phyloP scores from a whole-genome alignment of 2,113 vertebrate species.

The Microcebus ravelobensis region DNA sequence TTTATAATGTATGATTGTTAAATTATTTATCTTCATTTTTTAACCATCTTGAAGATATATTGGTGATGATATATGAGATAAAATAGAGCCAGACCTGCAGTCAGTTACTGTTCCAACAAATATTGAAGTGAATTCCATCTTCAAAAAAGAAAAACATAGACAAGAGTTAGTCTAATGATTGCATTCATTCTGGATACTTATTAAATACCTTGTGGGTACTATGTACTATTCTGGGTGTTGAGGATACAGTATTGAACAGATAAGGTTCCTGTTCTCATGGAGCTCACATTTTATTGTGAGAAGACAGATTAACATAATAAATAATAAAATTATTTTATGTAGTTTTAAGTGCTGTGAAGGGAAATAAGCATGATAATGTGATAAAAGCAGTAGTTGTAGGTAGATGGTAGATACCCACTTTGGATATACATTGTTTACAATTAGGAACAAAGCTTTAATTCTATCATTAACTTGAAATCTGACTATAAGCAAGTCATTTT shows the following conservation, averaged over 20 bases:
- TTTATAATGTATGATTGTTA: not conserved
- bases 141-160: not conserved
- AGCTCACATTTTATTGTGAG: not conserved
- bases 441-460: not conserved
- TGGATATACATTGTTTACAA: not conserved
- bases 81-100: not conserved
- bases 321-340: not conserved
- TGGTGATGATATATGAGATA: not conserved
- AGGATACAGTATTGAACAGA: not conserved
- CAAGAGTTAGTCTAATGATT: not conserved
- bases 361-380: not conserved
- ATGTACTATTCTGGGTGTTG: not conserved
- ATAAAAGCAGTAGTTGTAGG: not conserved
- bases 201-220: not conserved
- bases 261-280: not conserved
- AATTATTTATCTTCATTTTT: conserved; percentile 1
- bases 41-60: not conserved
- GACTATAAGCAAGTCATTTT: not conserved
- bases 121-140: not conserved
- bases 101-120: not conserved
- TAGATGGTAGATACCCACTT: not conserved
- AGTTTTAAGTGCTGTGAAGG: not conserved
- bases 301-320: not conserved
- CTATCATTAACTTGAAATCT: not conserved
- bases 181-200: not conserved